A percentile compares a stretch with the other conserved stretches of the same genome.
These are phyloP conservation scores for Calidris pugnax DNA, from an alignment of 2,113 vertebrate genomes.

Conservation along the genomic window DNA sequence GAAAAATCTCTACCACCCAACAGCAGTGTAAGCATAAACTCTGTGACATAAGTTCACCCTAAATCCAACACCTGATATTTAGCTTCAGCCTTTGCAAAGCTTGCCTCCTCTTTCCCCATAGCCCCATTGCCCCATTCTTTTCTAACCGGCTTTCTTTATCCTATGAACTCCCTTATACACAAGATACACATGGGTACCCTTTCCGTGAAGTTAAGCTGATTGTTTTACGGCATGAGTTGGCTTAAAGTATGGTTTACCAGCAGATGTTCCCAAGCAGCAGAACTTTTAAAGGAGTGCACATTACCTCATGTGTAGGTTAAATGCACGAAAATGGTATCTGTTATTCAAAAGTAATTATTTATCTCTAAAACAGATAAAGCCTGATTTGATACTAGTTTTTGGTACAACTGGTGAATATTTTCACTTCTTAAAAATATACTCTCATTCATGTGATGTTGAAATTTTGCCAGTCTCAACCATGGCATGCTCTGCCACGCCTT, in stretches of 20 bases:
- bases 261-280: background rate
- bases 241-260: background rate
- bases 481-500: background rate
- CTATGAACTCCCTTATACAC: background rate
- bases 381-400: background rate
- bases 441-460: background rate
- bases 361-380: background rate
- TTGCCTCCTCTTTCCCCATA: background rate
- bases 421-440: background rate
- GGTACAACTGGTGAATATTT: background rate
- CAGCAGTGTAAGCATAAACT: background rate
- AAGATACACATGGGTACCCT: background rate
- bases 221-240: background rate
- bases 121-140: background rate
- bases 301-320: background rate
- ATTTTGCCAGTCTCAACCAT: background rate
- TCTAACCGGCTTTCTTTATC: background rate
- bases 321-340: background rate
- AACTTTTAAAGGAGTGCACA: background rate
- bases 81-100: background rate
- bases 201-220: background rate
- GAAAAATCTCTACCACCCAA: background rate
- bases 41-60: background rate
- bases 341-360: background rate
- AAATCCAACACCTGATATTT: background rate